Base-by-base conservation (phyloP, 2,888 invertebrate species). In the Sinohyriopsis cumingii region DNA sequence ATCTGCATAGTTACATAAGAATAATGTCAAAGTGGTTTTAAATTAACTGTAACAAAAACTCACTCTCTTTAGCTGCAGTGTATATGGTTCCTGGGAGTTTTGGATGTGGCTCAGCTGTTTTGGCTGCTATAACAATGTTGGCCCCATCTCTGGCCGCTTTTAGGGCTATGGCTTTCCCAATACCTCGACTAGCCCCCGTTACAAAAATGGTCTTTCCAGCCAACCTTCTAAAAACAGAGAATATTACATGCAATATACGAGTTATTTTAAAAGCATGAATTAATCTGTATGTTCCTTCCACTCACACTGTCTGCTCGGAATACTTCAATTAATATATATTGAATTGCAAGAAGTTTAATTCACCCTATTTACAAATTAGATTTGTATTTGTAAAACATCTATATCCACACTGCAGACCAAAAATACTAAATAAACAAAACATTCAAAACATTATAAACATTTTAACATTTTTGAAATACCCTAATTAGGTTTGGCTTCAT, bases 151-250 rank as follows among this genome's bases (percentile, higher is more conserved):
- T 93, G 0, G 98, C 90, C 65, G 87, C 88, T 91, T 96, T 98
- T 70, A 98, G 88, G 6, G 97, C 98, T 82, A 99, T 98, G 22
- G 95, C 95, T 91, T 97, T 95, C 0, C 99, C 99, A 86, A 99
- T 99, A 53, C 99, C 99, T 82, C 99, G 93, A 67, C 97, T 97
- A 22, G 96, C 98, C 61, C 99, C 99, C 53, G 98, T 97, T 79
- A 99, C 96, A 86, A 98, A 97, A 68, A 97, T 91, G 3, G 98
- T 98, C 80, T 94, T 94, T 3, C 98, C 98, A 78, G 95, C 95
- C 79, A 95, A 91, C 90, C 93, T 94, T 68, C 94, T 94, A 80
- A 54, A 78, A 76, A 3, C 53, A 63, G 24, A 68, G 28, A 55
- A 56, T 0, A 62, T 59, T 64, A 15, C 45, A 45, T 45, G 19